Conservation (phyloP, 2,888 invertebrate genomes). For the Athalia rosae region DNA sequence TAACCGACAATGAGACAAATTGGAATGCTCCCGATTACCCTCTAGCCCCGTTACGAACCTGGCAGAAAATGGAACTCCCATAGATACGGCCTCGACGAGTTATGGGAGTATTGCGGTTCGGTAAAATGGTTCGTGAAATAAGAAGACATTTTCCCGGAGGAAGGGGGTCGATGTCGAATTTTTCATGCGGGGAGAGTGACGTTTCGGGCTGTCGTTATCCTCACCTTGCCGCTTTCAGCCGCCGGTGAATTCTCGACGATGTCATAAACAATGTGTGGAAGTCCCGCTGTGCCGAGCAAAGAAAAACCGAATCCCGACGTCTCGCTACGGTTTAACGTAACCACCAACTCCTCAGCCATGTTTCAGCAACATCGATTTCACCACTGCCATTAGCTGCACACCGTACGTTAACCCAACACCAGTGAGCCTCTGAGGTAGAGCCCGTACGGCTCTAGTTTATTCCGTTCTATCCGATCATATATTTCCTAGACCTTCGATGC, state of each 20-base stretch:
- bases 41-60: slow-evolving; percentile 58
- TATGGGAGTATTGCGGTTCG: neutral
- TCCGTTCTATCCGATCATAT: neutral
- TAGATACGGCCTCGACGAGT: slow-evolving; percentile 29
- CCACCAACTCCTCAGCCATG: slow-evolving; percentile 93
- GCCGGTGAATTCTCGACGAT: slow-evolving; percentile 95
- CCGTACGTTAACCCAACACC: slow-evolving; percentile 21
- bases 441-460: neutral
- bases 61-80: slow-evolving; percentile 13
- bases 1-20: slow-evolving; percentile 51
- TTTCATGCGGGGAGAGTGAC: slow-evolving; percentile 14
- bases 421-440: neutral
- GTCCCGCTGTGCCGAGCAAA: slow-evolving; percentile 91
- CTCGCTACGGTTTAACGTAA: slow-evolving; percentile 91
- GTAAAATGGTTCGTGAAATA: slow-evolving; percentile 38
- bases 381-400: slow-evolving; percentile 49
- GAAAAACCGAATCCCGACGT: slow-evolving; percentile 94
- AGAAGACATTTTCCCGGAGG: slow-evolving; percentile 29
- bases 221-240: slow-evolving; percentile 91
- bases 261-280: slow-evolving; percentile 95
- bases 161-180: slow-evolving; percentile 49
- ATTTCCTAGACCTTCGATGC: too few relatives aligned
- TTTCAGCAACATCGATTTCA: slow-evolving; percentile 62
- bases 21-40: slow-evolving; percentile 63
- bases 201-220: slow-evolving; percentile 59